These are phyloP conservation scores for Muschampia plurimacula DNA, from an alignment of 2,888 invertebrate genomes.

Conservation along the genomic window DNA sequence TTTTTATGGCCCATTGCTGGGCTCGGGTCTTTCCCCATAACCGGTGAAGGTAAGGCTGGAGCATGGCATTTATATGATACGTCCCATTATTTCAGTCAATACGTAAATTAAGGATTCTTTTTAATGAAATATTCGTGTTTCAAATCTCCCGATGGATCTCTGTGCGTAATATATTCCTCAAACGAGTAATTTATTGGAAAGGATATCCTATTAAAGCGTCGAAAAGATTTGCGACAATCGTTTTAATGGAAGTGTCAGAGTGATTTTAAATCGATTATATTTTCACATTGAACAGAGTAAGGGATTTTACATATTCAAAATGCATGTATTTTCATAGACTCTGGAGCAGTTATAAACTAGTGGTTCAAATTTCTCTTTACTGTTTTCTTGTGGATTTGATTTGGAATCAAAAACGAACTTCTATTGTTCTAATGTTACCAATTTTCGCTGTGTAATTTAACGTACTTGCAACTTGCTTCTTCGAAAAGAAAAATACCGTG, in stretches of 20 bases:
- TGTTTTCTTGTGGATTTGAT: too few relatives aligned
- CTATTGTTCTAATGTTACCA: too few relatives aligned
- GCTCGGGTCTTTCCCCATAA: too few relatives aligned
- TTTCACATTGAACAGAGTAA: neutral
- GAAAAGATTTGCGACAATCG: slow-evolving; percentile 20
- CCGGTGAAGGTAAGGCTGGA: too few relatives aligned
- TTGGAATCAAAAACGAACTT: too few relatives aligned
- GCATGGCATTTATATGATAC: neutral
- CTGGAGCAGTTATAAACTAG: too few relatives aligned
- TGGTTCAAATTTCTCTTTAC: too few relatives aligned
- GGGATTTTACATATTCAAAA: neutral
- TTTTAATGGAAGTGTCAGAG: slow-evolving; percentile 27
- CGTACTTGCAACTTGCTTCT: too few relatives aligned
- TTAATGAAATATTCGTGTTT: slow-evolving; percentile 22
- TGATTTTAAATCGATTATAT: neutral
- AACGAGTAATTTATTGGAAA: slow-evolving; percentile 33
- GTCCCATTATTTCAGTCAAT: slow-evolving; percentile 6
- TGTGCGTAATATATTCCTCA: slow-evolving; percentile 33
- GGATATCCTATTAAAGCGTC: slow-evolving; percentile 30
- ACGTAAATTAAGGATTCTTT: slow-evolving; percentile 15
- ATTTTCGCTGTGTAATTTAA: too few relatives aligned
- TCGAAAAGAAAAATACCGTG: too few relatives aligned
- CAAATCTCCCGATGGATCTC: slow-evolving; percentile 17
- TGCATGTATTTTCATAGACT: neutral
- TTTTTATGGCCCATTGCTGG: too few relatives aligned